phyloP scores from a whole-genome alignment of 2,113 vertebrate species.

The Rhodinocichla rosea region DNA sequence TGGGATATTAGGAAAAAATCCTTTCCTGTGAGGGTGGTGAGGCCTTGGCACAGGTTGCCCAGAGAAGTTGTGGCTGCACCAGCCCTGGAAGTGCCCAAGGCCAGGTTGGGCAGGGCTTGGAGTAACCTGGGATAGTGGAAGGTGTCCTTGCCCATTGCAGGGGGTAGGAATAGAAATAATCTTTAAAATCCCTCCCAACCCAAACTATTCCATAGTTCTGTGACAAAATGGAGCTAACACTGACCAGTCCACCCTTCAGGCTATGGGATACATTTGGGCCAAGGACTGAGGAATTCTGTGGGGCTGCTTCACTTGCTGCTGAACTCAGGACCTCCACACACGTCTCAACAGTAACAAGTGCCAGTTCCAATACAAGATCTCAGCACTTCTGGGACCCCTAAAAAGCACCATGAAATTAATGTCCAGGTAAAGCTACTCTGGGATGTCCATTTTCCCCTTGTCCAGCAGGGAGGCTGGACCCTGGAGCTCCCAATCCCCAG shows the following conservation, averaged over 20 bases:
- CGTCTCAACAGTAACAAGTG: neutral
- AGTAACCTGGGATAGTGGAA: rapidly evolving
- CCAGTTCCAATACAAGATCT: neutral
- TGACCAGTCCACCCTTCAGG: neutral
- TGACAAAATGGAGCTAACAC: neutral
- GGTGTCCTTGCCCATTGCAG: neutral
- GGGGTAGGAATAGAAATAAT: neutral
- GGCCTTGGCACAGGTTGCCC: neutral
- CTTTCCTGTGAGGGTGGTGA: neutral
- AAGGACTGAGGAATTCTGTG: neutral
- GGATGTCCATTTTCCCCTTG: neutral
- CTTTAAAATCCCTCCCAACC: neutral
- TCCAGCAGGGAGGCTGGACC: neutral
- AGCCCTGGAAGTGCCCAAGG: neutral
- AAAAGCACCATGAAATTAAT: neutral
- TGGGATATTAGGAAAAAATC: neutral
- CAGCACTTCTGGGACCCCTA: neutral
- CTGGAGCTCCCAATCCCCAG: neutral
- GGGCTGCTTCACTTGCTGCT: neutral
- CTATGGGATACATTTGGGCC: rapidly evolving
- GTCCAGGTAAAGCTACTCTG: neutral
- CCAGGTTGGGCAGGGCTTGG: rapidly evolving
- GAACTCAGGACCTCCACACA: neutral
- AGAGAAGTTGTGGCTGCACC: neutral
- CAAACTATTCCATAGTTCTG: neutral